Evolutionary conservation across 2,797 vertebrate species (phyloP).

Genomic region (Lagorchestes hirsutus): DNA sequence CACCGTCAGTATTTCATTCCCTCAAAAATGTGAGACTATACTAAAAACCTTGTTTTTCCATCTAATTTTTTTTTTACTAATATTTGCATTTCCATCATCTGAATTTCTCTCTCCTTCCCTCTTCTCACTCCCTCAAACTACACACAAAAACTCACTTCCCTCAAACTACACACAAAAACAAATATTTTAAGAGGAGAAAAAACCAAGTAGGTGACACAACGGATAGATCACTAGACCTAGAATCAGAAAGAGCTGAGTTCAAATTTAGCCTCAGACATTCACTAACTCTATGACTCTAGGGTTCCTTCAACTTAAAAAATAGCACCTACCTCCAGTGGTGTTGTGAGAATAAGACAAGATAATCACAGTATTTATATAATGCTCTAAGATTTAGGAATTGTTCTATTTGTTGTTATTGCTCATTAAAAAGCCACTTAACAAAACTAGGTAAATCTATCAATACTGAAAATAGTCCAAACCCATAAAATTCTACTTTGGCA

Average conservation of each 20-base stretch:
- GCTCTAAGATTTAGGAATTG: too few species aligned
- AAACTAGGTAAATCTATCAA: not conserved
- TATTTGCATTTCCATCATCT: not conserved
- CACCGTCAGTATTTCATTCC: not conserved
- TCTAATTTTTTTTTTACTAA: not conserved
- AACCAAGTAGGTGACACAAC: not conserved
- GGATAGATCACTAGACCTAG: not conserved
- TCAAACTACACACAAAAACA: not conserved
- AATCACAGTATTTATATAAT: not conserved
- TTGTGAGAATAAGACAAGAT: not conserved
- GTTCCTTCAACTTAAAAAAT: not conserved
- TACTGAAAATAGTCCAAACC: not conserved
- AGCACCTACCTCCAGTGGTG: not conserved
- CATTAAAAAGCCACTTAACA: too few species aligned
- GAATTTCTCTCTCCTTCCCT: not conserved
- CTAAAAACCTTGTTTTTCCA: not conserved
- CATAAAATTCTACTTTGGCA: not conserved
- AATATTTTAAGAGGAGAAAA: not conserved
- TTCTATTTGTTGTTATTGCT: not conserved
- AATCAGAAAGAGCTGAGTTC: not conserved
- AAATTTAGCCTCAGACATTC: not conserved
- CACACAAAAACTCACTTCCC: not conserved
- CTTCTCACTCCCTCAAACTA: not conserved
- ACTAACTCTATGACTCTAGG: not conserved
- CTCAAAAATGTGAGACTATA: not conserved